Evolutionary conservation across 2,888 invertebrate species (phyloP), one percentile per base, ranked within the genome.

Genomic region (Hirtodrosophila alboralis): DNA sequence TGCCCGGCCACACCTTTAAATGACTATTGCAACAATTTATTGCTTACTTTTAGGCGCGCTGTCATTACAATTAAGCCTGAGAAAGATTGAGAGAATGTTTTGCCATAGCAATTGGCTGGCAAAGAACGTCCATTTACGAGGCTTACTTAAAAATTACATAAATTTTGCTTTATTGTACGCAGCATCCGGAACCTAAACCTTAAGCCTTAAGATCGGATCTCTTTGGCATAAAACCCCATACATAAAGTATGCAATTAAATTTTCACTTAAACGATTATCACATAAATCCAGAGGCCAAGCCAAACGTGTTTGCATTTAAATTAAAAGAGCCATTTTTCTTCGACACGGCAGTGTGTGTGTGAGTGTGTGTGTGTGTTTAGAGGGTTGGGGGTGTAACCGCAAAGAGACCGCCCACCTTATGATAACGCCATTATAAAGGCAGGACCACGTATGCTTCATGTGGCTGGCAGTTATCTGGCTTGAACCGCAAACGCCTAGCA

Each of bases 191-290:
- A 26, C 16, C 34, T 18, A 49, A 51, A 44, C 33, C 65, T 70
- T 57, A 53, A 37, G 53, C 47, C 53, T 62, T 47, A 7, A 60
- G 61, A 62, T 65, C 64, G 59, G 51, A 69, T 69, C 65, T 69
- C 65, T 71, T 54, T 47, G 57, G 64, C 84, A 48, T 75, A 75
- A 79, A 84, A 63, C 78, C 74, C 76, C 88, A 88, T 87, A 81
- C 89, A 85, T 88, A 89, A 89, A 89, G 87, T 85, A 86, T 83
- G 88, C 89, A 88, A 88, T 89, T 88, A 89, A 89, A 89, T 88
- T 89, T 88, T 89, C 89, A 88, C 87, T 88, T 88, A 88, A 88
- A 85, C 87, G 89, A 88, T 88, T 89, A 88, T 88, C 89, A 85
- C 87, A 89, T 88, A 88, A 88, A 88, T 88, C 88, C 89, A 68